Percentiles rank a stretch among this genome's conserved stretches.
These are phyloP conservation scores for Otolemur garnettii DNA, from an alignment of 2,113 vertebrate species.

Conservation along the genomic window DNA sequence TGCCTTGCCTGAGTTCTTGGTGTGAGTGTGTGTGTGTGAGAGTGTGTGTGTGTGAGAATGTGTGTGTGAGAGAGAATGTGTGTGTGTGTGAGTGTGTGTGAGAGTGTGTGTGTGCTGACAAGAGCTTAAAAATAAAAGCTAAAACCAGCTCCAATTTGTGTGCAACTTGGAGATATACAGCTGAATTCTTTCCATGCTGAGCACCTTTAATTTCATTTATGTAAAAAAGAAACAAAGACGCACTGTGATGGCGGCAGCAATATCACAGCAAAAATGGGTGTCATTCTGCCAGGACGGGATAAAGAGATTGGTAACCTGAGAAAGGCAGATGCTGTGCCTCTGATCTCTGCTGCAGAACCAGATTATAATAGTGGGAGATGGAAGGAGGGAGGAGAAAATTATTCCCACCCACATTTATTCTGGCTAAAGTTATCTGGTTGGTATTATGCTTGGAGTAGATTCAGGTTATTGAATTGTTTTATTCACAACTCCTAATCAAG, in stretches of 20 bases:
- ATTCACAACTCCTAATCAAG: constrained; percentile 65
- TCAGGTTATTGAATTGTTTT: constrained; percentile 74
- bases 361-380: constrained; percentile 61
- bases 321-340: constrained; percentile 51
- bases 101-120: background rate
- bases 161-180: constrained; percentile 39
- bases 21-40: background rate
- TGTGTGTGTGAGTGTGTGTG: no score
- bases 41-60: background rate
- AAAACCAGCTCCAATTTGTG: constrained; percentile 25
- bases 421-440: background rate
- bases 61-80: background rate
- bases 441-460: constrained; percentile 48
- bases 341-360: constrained; percentile 79
- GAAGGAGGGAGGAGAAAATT: constrained; percentile 54
- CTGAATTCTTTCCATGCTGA: constrained; percentile 59
- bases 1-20: background rate
- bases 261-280: background rate
- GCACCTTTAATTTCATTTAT: constrained; percentile 63
- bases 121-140: constrained; percentile 63
- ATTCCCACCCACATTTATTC: constrained; percentile 57
- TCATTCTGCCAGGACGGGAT: background rate
- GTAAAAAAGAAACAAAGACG: constrained; percentile 63
- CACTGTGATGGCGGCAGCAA: constrained; percentile 5
- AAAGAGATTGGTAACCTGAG: constrained; percentile 72